Evolutionary conservation across 2,113 vertebrate genomes (phyloP), one percentile per base, ranked within the genome.

Genomic region (Brachypteracias leptosomus): DNA sequence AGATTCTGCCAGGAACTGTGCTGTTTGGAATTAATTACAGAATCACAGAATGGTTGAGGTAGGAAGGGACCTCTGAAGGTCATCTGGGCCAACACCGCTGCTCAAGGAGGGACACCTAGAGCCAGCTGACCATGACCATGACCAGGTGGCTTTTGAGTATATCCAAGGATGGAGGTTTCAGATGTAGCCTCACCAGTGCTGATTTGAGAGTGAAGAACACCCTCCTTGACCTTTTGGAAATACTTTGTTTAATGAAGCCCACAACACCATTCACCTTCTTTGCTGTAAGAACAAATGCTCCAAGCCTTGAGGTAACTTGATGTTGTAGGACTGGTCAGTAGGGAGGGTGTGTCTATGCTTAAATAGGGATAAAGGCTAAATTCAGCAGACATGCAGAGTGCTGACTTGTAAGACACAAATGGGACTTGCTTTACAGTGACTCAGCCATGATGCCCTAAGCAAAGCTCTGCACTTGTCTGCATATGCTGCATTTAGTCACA

Each of bases 111-210:
- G 11, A 4, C 29, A 74, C 33, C 22, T 9, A 31, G 3, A 51
- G 22, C 14, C 2, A 1, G 25, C 3, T 86, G 38, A 16, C n/a
- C 35, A 63, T 1, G 1, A 28, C n/a, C 8, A 14, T 3, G 4
- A 36, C n/a, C 20, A 13, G 33, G 33, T 58, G 57, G 57, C 33
- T 58, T 58, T 58, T 58, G 33, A 58, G 33, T n/a, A 58, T 58
- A 29, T 74, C 70, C 21, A 47, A 58, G 25, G 13, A 19, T 70
- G 25, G 58, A 59, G 11, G 51, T 3, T 10, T 16, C 73, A 81
- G 22, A 4, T 28, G 6, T 13, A 55, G 11, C 31, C 20, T 51
- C 24, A 49, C 9, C 35, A 55, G 11, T 3, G 38, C 54, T 42
- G 11, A 70, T 20, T 0, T 54, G 18, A 58, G 25, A 3, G 6